These are phyloP conservation scores for Sanderia malayensis DNA, from an alignment of 30 jellyfish, hydroid and myxozoan genomes.

Conservation along the genomic window DNA sequence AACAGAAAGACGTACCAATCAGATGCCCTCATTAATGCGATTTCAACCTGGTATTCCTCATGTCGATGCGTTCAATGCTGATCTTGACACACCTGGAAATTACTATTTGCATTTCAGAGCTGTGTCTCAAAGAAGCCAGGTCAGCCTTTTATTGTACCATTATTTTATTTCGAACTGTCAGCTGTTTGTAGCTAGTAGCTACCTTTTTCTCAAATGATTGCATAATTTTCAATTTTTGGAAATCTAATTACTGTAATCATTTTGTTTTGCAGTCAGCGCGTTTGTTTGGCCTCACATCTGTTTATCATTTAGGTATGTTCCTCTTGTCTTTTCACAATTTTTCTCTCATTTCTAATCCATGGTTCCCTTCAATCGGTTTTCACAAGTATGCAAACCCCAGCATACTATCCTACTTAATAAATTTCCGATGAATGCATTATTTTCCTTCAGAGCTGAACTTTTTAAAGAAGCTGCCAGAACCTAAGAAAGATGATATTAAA, in stretches of 20 bases:
- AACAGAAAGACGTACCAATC: neutral
- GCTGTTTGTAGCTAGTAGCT: no score
- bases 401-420: no score
- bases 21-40: slow-evolving; percentile 11
- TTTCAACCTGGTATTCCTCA: slow-evolving; percentile 45
- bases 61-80: slow-evolving; percentile 32
- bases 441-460: slow-evolving; percentile 15
- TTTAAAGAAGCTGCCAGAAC: slow-evolving; percentile 39
- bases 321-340: no score
- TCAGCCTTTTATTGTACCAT: no score
- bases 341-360: no score
- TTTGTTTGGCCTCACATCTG: neutral
- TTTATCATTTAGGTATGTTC: slow-evolving; percentile 1
- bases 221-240: no score
- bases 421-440: no score
- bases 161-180: no score
- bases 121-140: slow-evolving; percentile 1
- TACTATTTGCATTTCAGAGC: slow-evolving; percentile 53
- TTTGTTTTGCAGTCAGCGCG: neutral
- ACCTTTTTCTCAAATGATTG: no score
- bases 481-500: neutral
- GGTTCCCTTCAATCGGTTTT: no score
- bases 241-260: no score
- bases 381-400: no score
- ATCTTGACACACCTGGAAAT: slow-evolving; percentile 58